A percentile compares a stretch with the other conserved stretches of the same genome.
Conservation (phyloP, 1,140 invertebrate species). For the Bombus ignitus region DNA sequence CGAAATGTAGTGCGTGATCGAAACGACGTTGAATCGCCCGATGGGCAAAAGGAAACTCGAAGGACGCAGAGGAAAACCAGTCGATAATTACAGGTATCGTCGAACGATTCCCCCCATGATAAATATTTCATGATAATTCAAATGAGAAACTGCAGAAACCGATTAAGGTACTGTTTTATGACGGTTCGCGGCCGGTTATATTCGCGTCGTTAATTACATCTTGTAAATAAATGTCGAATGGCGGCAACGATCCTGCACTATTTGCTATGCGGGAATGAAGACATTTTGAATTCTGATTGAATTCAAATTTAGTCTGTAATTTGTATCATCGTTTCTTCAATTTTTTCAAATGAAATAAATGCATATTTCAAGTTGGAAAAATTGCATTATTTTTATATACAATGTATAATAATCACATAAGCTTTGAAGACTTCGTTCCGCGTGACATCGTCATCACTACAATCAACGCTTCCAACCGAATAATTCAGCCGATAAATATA, state of each 20-base stretch:
- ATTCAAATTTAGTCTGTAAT: no score
- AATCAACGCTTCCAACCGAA: no score
- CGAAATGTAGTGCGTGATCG: background rate
- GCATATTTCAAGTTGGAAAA: background rate
- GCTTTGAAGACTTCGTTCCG: background rate
- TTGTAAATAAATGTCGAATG: constrained; percentile 4
- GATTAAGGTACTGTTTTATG: constrained; percentile 7
- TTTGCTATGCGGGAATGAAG: background rate
- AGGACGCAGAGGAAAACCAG: constrained; percentile 17
- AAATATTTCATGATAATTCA: constrained; percentile 37
- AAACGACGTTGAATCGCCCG: background rate
- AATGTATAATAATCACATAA: background rate
- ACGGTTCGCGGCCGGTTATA: background rate
- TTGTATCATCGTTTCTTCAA: no score
- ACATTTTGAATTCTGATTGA: background rate
- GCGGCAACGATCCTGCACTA: background rate
- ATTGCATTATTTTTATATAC: background rate
- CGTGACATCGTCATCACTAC: background rate
- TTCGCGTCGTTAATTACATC: constrained; percentile 26
- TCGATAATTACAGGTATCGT: constrained; percentile 27
- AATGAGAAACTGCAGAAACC: constrained; percentile 1
- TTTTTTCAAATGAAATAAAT: no score
- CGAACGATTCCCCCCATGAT: constrained; percentile 32
- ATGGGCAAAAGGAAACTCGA: background rate
- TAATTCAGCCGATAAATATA: background rate